phyloP scores from a whole-genome alignment of 2,113 vertebrate species.

The Murina feae region DNA sequence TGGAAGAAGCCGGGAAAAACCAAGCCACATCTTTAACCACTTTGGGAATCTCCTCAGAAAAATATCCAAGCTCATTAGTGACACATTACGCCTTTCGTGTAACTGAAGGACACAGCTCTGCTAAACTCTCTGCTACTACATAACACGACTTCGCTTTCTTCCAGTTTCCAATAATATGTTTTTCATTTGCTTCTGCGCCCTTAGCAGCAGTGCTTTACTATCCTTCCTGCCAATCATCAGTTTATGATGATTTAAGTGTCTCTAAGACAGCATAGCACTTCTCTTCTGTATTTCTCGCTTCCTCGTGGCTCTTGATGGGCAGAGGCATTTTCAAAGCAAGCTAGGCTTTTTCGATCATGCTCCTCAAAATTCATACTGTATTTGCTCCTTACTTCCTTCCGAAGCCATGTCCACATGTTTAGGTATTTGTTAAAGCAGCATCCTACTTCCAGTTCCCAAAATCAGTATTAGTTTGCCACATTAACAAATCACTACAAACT shows the following conservation, averaged over 20 bases:
- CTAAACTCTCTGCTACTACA: background rate
- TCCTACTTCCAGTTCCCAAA: background rate
- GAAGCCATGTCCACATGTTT: background rate
- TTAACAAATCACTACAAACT: background rate
- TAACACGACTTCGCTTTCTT: background rate
- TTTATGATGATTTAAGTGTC: background rate
- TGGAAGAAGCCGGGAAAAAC: background rate
- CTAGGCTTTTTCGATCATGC: background rate
- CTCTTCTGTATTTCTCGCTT: background rate
- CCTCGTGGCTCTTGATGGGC: background rate
- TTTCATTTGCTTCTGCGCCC: background rate
- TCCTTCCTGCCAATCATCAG: background rate
- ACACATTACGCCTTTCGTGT: background rate
- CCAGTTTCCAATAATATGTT: background rate
- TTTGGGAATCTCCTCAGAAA: background rate
- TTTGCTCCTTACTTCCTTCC: background rate
- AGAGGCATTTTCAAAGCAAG: background rate
- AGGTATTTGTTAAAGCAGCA: background rate
- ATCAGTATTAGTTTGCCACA: background rate
- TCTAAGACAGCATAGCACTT: background rate
- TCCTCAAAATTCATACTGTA: background rate
- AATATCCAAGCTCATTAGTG: background rate
- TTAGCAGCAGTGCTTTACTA: background rate
- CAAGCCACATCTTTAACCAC: background rate
- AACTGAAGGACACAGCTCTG: background rate